Base-by-base conservation (phyloP, 2,797 vertebrate genomes). In the Sebastolobus altivelis region DNA sequence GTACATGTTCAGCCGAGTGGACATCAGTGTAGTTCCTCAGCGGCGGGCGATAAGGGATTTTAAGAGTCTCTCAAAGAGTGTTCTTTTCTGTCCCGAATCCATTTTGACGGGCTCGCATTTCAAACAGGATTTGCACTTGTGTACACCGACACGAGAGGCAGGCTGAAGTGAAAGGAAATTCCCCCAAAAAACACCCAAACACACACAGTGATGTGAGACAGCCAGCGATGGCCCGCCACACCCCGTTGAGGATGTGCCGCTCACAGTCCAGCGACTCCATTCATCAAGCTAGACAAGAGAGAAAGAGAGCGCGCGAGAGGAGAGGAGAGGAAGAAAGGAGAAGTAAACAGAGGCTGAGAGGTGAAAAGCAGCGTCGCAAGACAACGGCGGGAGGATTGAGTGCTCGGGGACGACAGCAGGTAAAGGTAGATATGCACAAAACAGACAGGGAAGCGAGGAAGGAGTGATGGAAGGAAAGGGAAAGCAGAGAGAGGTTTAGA, bases 231-330 rank as follows among this genome's bases (percentile, higher is more conserved):
- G 88, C 80, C 88, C 80, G 56, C 92, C 91, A 91, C 85, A 87
- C 90, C 90, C 90, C 77, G 69, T 33, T 75, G 87, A 92, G 86
- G 89, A 91, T 89, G 84, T 85, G 78, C 88, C 20, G 88, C 92
- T 93, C 92, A 94, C 92, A 93, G 92, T 92, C 92, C 92, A 93
- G 93, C 80, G 70, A 88, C 82, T 93, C 90, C 93, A 94, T 95
- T 95, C 94, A 95, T 95, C 95, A 94, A 93, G 83, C 80, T 82
- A 60, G 88, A 91, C 89, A 91, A 49, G 90, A 87, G 73, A 89
- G 83, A 79, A 80, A 65, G 85, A 76, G 74, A 77, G 79, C 9
- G 11, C 2, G 18, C n/a, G 56, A 13, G 81, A 80, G 72, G 66
- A n/a, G 73, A 81, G 72, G 68, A 72, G 62, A 62, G 65, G 31